phyloP scores from a whole-genome alignment of 2,113 vertebrate genomes.

The Diphyllodes magnificus region DNA sequence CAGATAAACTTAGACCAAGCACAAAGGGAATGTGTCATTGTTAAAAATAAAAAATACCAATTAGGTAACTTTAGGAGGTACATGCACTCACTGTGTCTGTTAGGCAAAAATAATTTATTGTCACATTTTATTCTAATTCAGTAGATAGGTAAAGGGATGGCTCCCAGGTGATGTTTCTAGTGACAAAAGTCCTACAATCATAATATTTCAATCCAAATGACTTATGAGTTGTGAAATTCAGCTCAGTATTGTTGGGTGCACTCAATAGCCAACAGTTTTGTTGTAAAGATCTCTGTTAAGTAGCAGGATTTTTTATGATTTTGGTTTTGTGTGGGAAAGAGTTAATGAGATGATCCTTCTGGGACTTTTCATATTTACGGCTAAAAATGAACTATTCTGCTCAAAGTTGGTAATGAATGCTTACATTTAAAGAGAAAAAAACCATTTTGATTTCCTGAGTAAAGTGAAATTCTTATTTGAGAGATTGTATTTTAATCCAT shows the following conservation, averaged over 20 bases:
- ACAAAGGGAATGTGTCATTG: background rate
- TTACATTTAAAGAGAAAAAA: background rate
- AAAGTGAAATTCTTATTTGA: background rate
- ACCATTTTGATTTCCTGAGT: background rate
- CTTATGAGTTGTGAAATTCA: background rate
- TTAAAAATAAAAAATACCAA: background rate
- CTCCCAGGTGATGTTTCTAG: background rate
- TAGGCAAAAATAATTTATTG: background rate
- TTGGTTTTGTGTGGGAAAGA: background rate
- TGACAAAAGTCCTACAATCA: background rate
- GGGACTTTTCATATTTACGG: background rate
- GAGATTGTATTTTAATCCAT: background rate
- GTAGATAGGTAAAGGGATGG: background rate
- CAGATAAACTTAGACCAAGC: background rate
- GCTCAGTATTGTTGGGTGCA: background rate
- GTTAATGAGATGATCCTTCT: background rate
- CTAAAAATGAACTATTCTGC: background rate
- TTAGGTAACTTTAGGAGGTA: background rate
- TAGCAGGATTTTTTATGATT: background rate
- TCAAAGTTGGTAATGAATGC: background rate
- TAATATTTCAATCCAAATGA: background rate
- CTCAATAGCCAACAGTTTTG: background rate
- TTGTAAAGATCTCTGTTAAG: background rate
- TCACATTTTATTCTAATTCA: background rate
- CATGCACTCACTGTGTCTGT: background rate